Conservation (phyloP, 1,140 invertebrate genomes). For the Drosophila ercepeae region DNA sequence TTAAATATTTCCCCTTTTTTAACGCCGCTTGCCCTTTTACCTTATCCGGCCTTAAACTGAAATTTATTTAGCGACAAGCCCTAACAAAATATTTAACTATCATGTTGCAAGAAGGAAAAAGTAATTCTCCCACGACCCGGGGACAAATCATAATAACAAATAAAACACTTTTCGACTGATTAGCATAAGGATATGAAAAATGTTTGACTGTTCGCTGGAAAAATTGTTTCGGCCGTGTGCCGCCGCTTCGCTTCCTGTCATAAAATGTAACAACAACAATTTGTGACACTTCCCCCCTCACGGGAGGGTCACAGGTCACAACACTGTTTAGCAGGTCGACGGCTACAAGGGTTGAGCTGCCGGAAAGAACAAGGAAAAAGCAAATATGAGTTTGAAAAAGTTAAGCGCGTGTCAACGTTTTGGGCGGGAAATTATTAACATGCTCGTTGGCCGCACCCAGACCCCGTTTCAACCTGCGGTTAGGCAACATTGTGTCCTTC, state of each 20-base stretch:
- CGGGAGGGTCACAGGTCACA: slow-evolving; percentile 28
- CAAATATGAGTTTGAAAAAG: slow-evolving; percentile 17
- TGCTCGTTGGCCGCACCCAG: slow-evolving; percentile 31
- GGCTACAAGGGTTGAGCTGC: slow-evolving; percentile 44
- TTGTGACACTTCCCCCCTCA: slow-evolving; percentile 16
- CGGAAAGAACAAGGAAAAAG: slow-evolving; percentile 52
- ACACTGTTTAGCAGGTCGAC: slow-evolving; percentile 28
- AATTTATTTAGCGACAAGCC: not conserved
- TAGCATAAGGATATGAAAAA: slow-evolving; percentile 74
- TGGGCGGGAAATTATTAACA: slow-evolving; percentile 60
- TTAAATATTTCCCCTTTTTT: slow-evolving; percentile 39
- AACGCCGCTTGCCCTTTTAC: slow-evolving; percentile 39
- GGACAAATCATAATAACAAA: slow-evolving; percentile 29
- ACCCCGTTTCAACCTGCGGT: slow-evolving; percentile 39
- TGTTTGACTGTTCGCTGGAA: slow-evolving; percentile 49
- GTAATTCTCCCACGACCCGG: slow-evolving; percentile 34
- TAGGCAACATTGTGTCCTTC: slow-evolving; percentile 69
- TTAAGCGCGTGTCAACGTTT: slow-evolving; percentile 59
- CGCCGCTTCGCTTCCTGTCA: slow-evolving; percentile 62
- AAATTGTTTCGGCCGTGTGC: slow-evolving; percentile 34
- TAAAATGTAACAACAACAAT: slow-evolving; percentile 56
- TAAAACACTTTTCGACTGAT: slow-evolving; percentile 50
- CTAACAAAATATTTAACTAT: slow-evolving; percentile 51
- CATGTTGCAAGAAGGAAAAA: slow-evolving; percentile 17
- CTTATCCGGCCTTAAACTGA: not conserved